phyloP scores from a whole-genome alignment of 2,797 vertebrate species.

The Pelochelys cantorii region DNA sequence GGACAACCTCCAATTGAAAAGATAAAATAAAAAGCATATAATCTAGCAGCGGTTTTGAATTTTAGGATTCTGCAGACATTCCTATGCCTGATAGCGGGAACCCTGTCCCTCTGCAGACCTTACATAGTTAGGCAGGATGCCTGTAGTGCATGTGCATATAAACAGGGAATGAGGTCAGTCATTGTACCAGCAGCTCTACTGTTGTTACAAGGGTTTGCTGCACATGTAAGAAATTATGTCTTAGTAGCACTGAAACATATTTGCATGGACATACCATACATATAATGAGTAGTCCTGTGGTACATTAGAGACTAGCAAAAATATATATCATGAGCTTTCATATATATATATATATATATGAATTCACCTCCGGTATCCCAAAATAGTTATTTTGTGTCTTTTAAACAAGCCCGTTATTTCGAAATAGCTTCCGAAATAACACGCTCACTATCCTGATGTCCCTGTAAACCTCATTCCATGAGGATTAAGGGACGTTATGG shows the following conservation, averaged over 20 bases:
- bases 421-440: too few relatives aligned
- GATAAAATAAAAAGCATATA: not conserved
- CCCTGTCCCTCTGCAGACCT: not conserved
- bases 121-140: not conserved
- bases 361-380: too few relatives aligned
- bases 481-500: too few relatives aligned
- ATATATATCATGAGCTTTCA: too few relatives aligned
- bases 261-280: not conserved
- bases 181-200: not conserved
- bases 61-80: not conserved
- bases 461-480: too few relatives aligned
- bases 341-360: too few relatives aligned
- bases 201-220: fast-evolving
- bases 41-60: fast-evolving
- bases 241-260: not conserved
- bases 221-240: not conserved
- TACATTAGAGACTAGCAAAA: too few relatives aligned
- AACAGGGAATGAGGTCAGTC: not conserved
- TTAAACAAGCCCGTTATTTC: too few relatives aligned
- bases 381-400: too few relatives aligned
- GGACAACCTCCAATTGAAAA: not conserved
- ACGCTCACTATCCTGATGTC: too few relatives aligned
- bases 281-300: not conserved
- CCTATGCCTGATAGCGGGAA: fast-evolving
- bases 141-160: not conserved